Conservation (phyloP, 53 echinoderm and acorn worm genomes). For the Arbacia lixula region DNA sequence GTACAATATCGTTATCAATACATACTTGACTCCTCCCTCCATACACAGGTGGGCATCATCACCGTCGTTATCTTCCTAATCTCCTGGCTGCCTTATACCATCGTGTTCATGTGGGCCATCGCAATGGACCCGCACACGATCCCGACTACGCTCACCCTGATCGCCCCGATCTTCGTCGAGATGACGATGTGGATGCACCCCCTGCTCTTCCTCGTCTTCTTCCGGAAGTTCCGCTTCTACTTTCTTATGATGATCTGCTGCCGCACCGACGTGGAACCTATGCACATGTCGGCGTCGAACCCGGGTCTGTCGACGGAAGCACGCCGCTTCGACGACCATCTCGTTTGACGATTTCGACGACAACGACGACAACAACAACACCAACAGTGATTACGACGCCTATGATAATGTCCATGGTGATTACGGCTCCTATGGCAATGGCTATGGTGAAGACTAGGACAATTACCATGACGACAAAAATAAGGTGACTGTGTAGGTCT, state of each 20-base stretch:
- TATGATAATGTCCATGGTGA: too few relatives aligned
- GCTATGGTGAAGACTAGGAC: too few relatives aligned
- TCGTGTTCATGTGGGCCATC: constrained; percentile 78
- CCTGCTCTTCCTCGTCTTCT: constrained; percentile 66
- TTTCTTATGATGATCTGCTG: constrained; percentile 64
- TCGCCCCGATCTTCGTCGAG: constrained; percentile 73
- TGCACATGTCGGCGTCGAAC: not conserved
- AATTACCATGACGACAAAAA: too few relatives aligned
- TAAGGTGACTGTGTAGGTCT: too few relatives aligned
- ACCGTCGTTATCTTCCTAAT: constrained; percentile 68
- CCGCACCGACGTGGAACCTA: constrained; percentile 34
- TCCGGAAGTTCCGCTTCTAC: constrained; percentile 69
- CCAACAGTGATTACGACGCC: too few relatives aligned
- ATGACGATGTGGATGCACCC: constrained; percentile 72
- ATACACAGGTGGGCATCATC: constrained; percentile 72
- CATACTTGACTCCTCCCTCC: too few relatives aligned
- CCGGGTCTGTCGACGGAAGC: not conserved
- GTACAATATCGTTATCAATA: too few relatives aligned
- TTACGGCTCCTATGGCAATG: too few relatives aligned
- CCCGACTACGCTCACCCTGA: constrained; percentile 54
- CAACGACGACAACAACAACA: not conserved
- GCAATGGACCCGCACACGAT: constrained; percentile 64
- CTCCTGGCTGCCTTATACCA: constrained; percentile 76
- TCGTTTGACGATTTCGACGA: constrained; percentile 8
- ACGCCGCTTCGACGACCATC: constrained; percentile 15